phyloP scores from a whole-genome alignment of 2,113 vertebrate species.

The Illadopsis cleaveri region DNA sequence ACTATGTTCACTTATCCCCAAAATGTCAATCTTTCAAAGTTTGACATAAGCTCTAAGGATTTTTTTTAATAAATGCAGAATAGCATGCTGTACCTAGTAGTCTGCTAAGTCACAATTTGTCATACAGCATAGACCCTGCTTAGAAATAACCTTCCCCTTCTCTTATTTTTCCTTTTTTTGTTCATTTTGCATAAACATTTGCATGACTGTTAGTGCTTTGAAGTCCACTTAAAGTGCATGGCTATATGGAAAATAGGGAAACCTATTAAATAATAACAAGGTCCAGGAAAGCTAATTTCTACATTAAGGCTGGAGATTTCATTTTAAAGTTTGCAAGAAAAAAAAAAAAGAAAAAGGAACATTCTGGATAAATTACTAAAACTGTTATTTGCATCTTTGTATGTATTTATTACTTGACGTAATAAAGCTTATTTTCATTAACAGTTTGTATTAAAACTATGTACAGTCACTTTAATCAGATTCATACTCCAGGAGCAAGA shows the following conservation, averaged over 20 bases:
- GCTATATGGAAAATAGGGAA: slow-evolving; percentile 80
- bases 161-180: slow-evolving; percentile 32
- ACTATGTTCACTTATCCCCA: slow-evolving; percentile 44
- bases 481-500: background rate
- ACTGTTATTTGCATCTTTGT: slow-evolving; percentile 95
- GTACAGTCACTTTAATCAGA: slow-evolving; percentile 36
- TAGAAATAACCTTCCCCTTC: slow-evolving; percentile 25
- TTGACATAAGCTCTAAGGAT: slow-evolving; percentile 30
- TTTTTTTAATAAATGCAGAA: slow-evolving; percentile 4
- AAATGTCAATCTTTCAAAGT: slow-evolving; percentile 39
- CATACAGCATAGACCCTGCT: slow-evolving; percentile 56
- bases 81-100: slow-evolving; percentile 24
- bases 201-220: slow-evolving; percentile 80
- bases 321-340: slow-evolving; percentile 62
- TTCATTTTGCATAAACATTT: slow-evolving; percentile 73
- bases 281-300: slow-evolving; percentile 55
- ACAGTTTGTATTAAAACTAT: slow-evolving; percentile 63
- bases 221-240: slow-evolving; percentile 83
- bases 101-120: slow-evolving; percentile 48
- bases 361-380: slow-evolving; percentile 78
- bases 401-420: slow-evolving; percentile 99
- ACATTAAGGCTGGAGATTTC: slow-evolving; percentile 67
- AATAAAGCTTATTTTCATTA: slow-evolving; percentile 99
- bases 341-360: slow-evolving; percentile 55
- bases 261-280: slow-evolving; percentile 56